These are phyloP conservation scores for Bactericera cockerelli DNA, from an alignment of 1,140 invertebrate genomes.

Conservation along the genomic window DNA sequence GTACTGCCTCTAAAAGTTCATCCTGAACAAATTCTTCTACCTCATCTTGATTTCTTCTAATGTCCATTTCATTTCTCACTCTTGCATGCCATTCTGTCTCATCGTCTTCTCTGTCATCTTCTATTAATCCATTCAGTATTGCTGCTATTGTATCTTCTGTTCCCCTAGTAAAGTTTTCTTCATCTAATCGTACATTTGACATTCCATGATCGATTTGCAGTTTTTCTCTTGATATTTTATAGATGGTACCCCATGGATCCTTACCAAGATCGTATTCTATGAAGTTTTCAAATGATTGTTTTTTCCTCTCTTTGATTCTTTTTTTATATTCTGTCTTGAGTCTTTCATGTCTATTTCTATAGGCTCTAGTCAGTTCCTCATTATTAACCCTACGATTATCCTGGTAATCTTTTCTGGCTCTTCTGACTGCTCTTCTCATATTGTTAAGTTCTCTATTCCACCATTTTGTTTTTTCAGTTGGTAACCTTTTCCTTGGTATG, in stretches of 20 bases:
- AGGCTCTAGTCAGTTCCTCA: background rate
- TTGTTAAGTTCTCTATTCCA: background rate
- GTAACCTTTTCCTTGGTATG: background rate
- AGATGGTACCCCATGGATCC: background rate
- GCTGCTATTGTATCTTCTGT: background rate
- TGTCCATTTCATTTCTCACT: background rate
- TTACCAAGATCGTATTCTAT: background rate
- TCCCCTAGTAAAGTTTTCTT: background rate
- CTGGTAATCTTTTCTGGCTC: background rate
- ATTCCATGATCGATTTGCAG: background rate
- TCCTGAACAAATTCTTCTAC: background rate
- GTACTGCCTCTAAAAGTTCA: background rate
- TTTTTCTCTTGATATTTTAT: slow-evolving; percentile 11
- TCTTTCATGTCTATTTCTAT: background rate
- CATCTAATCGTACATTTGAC: background rate
- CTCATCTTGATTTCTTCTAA: background rate
- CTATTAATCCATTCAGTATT: background rate
- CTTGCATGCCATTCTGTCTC: background rate
- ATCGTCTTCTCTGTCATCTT: background rate
- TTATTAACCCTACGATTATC: background rate
- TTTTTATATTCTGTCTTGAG: background rate
- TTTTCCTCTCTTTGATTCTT: background rate
- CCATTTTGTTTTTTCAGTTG: background rate
- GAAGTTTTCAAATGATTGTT: background rate
- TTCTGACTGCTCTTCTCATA: background rate